Base-by-base conservation (phyloP, 2,888 invertebrate genomes). In the Lathronympha strigana region DNA sequence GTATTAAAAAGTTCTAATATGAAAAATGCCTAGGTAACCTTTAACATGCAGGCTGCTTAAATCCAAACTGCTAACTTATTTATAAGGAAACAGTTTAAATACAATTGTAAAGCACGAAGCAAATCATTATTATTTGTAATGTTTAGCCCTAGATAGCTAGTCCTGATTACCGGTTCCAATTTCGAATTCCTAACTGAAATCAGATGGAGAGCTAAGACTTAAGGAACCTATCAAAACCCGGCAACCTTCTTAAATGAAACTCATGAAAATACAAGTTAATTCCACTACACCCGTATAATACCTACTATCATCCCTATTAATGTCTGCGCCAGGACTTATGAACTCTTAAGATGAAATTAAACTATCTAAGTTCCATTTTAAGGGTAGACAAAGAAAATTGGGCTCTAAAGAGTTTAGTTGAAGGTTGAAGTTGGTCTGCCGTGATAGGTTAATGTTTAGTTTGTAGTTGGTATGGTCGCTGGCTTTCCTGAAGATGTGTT, bases 261-360 rank as follows among this genome's bases (percentile, higher is more conserved):
- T 45, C 2, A 1, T 13, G 31, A 40, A 57, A 51, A 64, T 58
- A 49, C 63, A 55, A 53, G 45, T 53, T 64, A 60, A 60, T 64
- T 33, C 49, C n/a, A 43, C 45, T 19, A 28, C 13, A 17, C 58
- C 51, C 58, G 51, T 45, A 58, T 57, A 51, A 51, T 58, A 64
- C 63, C 25, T 58, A 50, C 28, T n/a, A 2, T 40, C 33, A 33
- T 43, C 43, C 21, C 58, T 36, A 64, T 64, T 64, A 64, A 64
- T 36, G 36, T 51, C 25, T 23, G 33, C 50, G 51, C 53, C n/a
- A 17, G 58, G 43, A 58, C 63, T 63, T 63, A 58, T 58, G 63
- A 58, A 63, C 63, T 63, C 58, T 45, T 25, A 36, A 25, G 36
- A 64, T 60, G 64, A 60, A 64, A 64, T 64, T 64, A 60, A 64